Evolutionary conservation across 2,113 vertebrate species (phyloP).

Genomic region (Brachypteracias leptosomus): DNA sequence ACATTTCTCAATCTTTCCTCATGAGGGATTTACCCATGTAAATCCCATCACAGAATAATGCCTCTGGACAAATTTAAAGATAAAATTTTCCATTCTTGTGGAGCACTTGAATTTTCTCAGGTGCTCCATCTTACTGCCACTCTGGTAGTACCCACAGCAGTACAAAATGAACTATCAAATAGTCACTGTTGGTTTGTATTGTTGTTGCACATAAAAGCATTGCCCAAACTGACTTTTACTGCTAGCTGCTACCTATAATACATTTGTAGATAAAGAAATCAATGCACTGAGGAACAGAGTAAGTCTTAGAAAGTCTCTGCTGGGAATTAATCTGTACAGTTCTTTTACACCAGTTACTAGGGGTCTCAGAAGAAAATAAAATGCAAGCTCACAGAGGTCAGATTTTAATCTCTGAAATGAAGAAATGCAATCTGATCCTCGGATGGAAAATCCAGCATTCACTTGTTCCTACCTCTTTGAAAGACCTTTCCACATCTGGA

Average conservation of each 20-base stretch:
- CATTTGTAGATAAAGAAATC: slow-evolving; percentile 4
- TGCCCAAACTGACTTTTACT: not conserved
- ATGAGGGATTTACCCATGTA: slow-evolving; percentile 1
- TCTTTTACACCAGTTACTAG: not conserved
- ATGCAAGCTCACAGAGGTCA: not conserved
- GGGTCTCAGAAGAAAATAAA: not conserved
- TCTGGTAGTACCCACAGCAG: not conserved
- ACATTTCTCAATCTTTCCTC: slow-evolving; percentile 41
- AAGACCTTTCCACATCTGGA: not conserved
- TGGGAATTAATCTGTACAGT: not conserved
- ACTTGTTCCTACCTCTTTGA: not conserved
- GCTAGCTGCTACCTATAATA: not conserved
- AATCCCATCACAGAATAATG: not conserved
- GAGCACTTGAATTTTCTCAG: not conserved
- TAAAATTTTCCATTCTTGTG: not conserved
- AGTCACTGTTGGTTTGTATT: not conserved
- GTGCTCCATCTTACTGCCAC: not conserved
- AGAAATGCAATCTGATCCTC: not conserved
- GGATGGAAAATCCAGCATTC: not conserved
- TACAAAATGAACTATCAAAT: not conserved
- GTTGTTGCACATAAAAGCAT: not conserved
- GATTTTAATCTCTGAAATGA: slow-evolving; percentile 14
- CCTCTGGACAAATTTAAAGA: not conserved
- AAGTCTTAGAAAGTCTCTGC: not conserved
- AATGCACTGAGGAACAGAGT: not conserved